Conservation (phyloP, 2,113 vertebrate genomes). For the Colistium nudipinnis region DNA sequence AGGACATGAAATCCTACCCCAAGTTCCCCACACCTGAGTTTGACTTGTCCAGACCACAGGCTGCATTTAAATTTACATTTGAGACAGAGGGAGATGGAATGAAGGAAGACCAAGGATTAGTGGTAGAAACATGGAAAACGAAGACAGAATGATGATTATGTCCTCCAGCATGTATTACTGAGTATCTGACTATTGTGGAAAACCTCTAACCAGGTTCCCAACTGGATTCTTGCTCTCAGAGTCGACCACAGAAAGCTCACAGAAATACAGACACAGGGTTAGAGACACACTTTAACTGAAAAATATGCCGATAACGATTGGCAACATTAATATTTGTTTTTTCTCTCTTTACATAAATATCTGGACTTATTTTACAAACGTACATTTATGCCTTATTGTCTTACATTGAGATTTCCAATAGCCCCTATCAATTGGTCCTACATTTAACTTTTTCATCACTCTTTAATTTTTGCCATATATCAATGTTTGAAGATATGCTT, state of each 20-base stretch:
- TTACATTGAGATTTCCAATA: too few species aligned
- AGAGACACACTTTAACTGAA: not conserved
- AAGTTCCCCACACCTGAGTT: not conserved
- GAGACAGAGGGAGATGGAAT: conserved; percentile 4
- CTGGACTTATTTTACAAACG: too few species aligned
- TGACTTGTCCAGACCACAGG: conserved; percentile 30
- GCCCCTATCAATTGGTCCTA: too few species aligned
- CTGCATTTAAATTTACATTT: conserved; percentile 40
- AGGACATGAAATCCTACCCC: not conserved
- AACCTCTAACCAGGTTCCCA: conserved; percentile 38
- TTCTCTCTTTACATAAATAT: too few species aligned
- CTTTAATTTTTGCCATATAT: too few species aligned
- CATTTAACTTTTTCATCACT: too few species aligned
- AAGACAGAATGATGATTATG: not conserved
- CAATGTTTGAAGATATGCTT: too few species aligned
- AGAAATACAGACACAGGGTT: not conserved
- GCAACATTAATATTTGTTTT: too few species aligned
- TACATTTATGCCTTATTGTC: too few species aligned
- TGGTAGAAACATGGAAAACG: conserved; percentile 19
- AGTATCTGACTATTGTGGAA: conserved; percentile 23
- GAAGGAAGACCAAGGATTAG: conserved; percentile 1
- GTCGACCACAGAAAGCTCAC: conserved; percentile 17
- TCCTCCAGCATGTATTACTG: conserved; percentile 31
- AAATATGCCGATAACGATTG: too few species aligned
- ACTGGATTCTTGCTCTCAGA: conserved; percentile 20